Conservation (phyloP, 2,797 vertebrate species). For the Tinamus major region DNA sequence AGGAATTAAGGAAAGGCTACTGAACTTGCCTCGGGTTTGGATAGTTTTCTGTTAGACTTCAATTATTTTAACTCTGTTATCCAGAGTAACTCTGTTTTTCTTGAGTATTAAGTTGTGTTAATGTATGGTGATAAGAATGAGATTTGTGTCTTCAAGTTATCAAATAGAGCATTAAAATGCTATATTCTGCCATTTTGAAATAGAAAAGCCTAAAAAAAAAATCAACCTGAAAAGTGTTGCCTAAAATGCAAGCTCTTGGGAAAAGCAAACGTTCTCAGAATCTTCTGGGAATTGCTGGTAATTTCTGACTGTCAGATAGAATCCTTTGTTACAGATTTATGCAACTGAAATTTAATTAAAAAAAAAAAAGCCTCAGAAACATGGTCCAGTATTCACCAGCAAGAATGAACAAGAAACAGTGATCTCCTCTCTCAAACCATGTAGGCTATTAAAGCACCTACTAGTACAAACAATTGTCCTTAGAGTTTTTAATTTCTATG, state of each 20-base stretch:
- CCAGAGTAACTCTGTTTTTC: no score
- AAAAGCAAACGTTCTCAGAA: not conserved
- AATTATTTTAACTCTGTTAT: no score
- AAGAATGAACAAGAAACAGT: not conserved
- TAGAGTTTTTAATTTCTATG: not conserved
- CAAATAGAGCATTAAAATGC: not conserved
- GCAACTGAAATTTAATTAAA: no score
- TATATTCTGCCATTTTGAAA: not conserved
- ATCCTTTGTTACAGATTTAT: no score
- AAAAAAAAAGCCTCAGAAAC: not conserved
- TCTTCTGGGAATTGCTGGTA: not conserved
- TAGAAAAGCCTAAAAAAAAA: not conserved
- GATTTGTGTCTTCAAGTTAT: not conserved
- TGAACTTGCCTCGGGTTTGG: not conserved
- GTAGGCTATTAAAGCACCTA: not conserved
- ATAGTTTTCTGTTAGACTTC: not conserved
- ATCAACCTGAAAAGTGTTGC: not conserved
- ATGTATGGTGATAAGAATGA: not conserved
- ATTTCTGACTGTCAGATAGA: no score
- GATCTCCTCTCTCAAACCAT: not conserved
- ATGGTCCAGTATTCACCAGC: not conserved
- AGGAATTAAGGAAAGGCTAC: not conserved
- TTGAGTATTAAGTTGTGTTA: not conserved
- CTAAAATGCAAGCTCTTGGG: not conserved
- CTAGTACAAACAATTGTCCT: not conserved